Conservation (phyloP, 2,888 invertebrate genomes). For the Acrobasis suavella region DNA sequence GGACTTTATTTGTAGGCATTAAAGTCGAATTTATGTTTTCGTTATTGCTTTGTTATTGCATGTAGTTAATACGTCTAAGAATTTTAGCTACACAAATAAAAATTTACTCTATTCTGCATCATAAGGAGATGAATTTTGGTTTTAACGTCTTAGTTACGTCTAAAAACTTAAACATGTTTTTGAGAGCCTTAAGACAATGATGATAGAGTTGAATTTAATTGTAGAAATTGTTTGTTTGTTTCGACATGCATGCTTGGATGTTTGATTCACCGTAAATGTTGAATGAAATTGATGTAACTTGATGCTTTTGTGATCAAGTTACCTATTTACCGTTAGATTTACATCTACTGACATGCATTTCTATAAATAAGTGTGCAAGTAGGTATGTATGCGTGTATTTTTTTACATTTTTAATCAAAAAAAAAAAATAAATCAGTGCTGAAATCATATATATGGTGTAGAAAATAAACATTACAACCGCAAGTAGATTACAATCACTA, state of each 20-base stretch:
- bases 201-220: not conserved
- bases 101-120: too few relatives aligned
- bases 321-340: not conserved
- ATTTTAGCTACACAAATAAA: not conserved
- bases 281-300: conserved; percentile 17
- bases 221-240: not conserved
- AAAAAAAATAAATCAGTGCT: too few relatives aligned
- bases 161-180: not conserved
- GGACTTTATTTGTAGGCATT: not conserved
- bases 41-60: not conserved
- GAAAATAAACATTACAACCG: too few relatives aligned
- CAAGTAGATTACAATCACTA: too few relatives aligned
- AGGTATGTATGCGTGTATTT: too few relatives aligned
- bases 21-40: not conserved
- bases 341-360: not conserved
- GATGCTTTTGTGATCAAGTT: not conserved
- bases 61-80: not conserved
- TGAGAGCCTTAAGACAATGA: not conserved
- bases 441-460: too few relatives aligned
- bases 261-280: conserved; percentile 17
- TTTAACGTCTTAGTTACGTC: not conserved
- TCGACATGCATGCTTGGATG: conserved; percentile 13
- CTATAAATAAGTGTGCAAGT: not conserved
- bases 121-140: not conserved
- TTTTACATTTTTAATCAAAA: too few relatives aligned